phyloP scores from a whole-genome alignment of 2,888 invertebrate genomes.

The Nycteola revayana region DNA sequence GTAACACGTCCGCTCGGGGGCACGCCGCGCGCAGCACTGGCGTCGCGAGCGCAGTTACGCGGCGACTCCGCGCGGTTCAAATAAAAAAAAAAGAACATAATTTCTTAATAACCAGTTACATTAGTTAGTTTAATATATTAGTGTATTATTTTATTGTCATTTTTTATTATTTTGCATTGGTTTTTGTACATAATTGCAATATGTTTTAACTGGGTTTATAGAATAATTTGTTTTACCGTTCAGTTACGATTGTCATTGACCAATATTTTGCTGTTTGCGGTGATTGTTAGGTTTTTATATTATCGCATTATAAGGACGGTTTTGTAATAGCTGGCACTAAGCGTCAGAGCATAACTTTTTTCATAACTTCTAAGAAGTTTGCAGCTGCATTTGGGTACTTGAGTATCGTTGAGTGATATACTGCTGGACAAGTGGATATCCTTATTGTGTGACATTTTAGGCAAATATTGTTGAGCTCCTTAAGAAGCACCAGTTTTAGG shows the following conservation, averaged over 20 bases:
- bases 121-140: slow-evolving; percentile 26
- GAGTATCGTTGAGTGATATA: too few relatives aligned
- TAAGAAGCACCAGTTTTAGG: too few relatives aligned
- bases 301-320: too few relatives aligned
- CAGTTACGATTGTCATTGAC: slow-evolving; percentile 16
- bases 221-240: slow-evolving; percentile 20
- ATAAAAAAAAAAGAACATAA: not conserved
- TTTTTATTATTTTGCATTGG: not conserved
- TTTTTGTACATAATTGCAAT: not conserved
- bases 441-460: too few relatives aligned
- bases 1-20: slow-evolving; percentile 45
- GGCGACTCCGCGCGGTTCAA: slow-evolving; percentile 16
- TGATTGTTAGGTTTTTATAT: slow-evolving; percentile 6
- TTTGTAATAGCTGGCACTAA: too few relatives aligned
- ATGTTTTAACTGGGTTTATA: slow-evolving; percentile 7
- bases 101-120: slow-evolving; percentile 56
- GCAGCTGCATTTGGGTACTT: too few relatives aligned
- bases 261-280: slow-evolving; percentile 15
- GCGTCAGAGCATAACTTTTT: too few relatives aligned
- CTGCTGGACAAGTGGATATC: too few relatives aligned
- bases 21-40: slow-evolving; percentile 51
- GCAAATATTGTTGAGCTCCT: too few relatives aligned
- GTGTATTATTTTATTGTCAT: slow-evolving; percentile 23
- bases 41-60: slow-evolving; percentile 32
- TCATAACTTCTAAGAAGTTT: too few relatives aligned